These are phyloP conservation scores for Aporophyla lueneburgensis DNA, from an alignment of 2,888 invertebrate species.

Conservation along the genomic window DNA sequence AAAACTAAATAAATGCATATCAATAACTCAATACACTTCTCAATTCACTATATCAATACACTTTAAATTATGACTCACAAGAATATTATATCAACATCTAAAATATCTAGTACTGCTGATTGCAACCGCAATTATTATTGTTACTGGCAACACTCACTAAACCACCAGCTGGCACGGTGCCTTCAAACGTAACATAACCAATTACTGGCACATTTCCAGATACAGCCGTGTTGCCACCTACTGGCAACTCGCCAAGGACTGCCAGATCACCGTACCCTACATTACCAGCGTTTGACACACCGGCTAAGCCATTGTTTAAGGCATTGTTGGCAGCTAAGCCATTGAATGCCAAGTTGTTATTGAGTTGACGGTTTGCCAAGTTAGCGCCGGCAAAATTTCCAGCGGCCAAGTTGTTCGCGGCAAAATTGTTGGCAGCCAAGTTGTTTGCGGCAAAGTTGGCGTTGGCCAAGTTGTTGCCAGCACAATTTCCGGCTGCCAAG, in stretches of 20 bases:
- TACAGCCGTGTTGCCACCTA: conserved; percentile 79
- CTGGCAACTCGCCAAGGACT: conserved; percentile 80
- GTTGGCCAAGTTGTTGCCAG: conserved; percentile 35
- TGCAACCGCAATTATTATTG: conserved; percentile 76
- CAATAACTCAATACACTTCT: too few relatives aligned
- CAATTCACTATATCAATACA: too few relatives aligned
- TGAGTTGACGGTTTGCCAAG: conserved; percentile 33
- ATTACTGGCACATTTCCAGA: conserved; percentile 84
- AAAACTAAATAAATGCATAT: conserved; percentile 32
- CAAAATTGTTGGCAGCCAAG: conserved; percentile 11
- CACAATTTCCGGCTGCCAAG: conserved; percentile 37
- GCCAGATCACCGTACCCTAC: conserved; percentile 79
- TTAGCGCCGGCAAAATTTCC: conserved; percentile 34
- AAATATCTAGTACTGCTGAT: conserved; percentile 57
- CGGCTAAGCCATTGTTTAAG: conserved; percentile 27
- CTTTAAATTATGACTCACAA: conserved; percentile 21
- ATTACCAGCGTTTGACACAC: conserved; percentile 49
- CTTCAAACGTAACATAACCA: conserved; percentile 86
- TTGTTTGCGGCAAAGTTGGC: conserved; percentile 29
- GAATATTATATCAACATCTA: conserved; percentile 1
- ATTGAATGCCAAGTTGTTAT: conserved; percentile 48
- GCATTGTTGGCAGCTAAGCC: conserved; percentile 23
- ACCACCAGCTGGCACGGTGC: conserved; percentile 83
- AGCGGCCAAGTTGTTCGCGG: conserved; percentile 13
- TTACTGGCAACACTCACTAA: conserved; percentile 80